A percentile compares a stretch with the other conserved stretches of the same genome.
These are phyloP conservation scores for Macropodus opercularis DNA, from an alignment of 2,797 vertebrate species.

Conservation along the genomic window DNA sequence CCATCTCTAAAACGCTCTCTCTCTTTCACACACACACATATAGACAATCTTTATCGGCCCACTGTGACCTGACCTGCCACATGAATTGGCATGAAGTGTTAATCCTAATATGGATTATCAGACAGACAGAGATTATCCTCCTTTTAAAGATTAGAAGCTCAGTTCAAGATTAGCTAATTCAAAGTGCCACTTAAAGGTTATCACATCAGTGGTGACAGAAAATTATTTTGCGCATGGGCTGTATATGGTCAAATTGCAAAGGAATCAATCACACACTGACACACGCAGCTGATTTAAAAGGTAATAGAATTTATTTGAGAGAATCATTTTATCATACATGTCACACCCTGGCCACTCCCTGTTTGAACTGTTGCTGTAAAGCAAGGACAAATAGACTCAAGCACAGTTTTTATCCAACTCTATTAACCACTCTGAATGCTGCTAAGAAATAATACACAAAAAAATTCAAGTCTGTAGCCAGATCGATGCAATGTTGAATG, in stretches of 20 bases:
- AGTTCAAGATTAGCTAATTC: conserved; percentile 54
- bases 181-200: conserved; percentile 62
- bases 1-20: no score
- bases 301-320: conserved; percentile 47
- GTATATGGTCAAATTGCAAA: conserved; percentile 4
- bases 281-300: conserved; percentile 19
- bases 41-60: conserved; percentile 41
- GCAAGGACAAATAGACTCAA: no score
- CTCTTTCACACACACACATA: no score
- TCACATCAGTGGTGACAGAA: conserved; percentile 30
- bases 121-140: conserved; percentile 53
- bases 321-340: conserved; percentile 2
- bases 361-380: no score
- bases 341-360: no score
- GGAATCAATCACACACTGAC: conserved; percentile 4
- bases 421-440: no score
- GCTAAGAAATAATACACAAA: no score
- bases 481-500: no score
- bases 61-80: conserved; percentile 31
- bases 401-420: no score
- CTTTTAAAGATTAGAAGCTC: conserved; percentile 57
- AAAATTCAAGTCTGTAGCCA: no score
- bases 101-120: conserved; percentile 69
- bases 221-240: conserved; percentile 29
- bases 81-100: conserved; percentile 46